Evolutionary conservation across 1,140 invertebrate species (phyloP).

Genomic region (Formica exsecta): DNA sequence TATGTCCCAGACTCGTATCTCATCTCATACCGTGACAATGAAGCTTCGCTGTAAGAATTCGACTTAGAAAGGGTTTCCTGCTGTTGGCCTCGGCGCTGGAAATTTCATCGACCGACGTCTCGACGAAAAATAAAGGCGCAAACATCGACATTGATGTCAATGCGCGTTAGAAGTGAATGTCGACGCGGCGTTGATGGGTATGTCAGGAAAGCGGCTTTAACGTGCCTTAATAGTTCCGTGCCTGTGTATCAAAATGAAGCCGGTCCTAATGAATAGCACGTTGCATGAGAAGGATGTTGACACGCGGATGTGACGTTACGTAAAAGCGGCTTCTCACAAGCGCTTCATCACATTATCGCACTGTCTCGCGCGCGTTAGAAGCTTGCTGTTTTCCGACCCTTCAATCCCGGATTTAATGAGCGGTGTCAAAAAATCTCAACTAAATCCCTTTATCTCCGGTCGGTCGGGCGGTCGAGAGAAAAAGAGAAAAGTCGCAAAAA

Average conservation of each 20-base stretch:
- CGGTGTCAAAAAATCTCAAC: background rate
- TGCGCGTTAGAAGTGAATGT: constrained; percentile 7
- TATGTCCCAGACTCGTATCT: background rate
- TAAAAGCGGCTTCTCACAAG: constrained; percentile 29
- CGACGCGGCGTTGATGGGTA: constrained; percentile 28
- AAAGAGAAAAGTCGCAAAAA: background rate
- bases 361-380: background rate
- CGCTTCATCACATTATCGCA: constrained; percentile 40
- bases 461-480: no score
- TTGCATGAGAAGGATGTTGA: constrained; percentile 46
- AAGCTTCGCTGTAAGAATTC: constrained; percentile 8
- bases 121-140: constrained; percentile 5
- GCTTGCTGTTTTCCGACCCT: background rate
- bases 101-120: constrained; percentile 18
- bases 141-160: constrained; percentile 48
- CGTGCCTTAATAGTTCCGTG: background rate
- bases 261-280: constrained; percentile 56
- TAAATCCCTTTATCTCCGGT: background rate
- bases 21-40: background rate
- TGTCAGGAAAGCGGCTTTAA: background rate
- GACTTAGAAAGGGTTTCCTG: background rate
- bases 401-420: background rate
- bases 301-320: constrained; percentile 28
- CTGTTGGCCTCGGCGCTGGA: background rate
- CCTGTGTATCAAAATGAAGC: constrained; percentile 46